Conservation (phyloP, 2,888 invertebrate species). For the Brachyptera risi region DNA sequence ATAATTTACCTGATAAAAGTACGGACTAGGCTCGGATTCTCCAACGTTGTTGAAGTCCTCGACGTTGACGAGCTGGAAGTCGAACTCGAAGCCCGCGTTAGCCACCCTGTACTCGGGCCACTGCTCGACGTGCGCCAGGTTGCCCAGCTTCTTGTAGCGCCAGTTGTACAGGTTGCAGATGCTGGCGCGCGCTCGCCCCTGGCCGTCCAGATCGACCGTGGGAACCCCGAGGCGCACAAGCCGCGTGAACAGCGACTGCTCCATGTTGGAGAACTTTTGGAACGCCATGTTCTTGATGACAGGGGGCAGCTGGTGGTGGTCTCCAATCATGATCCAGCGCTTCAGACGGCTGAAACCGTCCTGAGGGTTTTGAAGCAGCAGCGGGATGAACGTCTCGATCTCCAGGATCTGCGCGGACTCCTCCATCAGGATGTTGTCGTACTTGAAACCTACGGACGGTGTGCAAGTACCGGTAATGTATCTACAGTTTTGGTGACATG, state of each 20-base stretch:
- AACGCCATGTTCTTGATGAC: constrained; percentile 99
- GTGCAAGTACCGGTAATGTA: no score
- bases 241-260: constrained; percentile 95
- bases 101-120: constrained; percentile 82
- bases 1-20: constrained; percentile 84
- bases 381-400: constrained; percentile 98
- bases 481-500: no score
- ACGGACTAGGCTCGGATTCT: constrained; percentile 96
- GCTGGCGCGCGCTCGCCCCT: constrained; percentile 90
- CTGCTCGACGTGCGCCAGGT: constrained; percentile 81
- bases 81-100: constrained; percentile 88
- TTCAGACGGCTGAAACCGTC: constrained; percentile 94
- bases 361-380: constrained; percentile 96
- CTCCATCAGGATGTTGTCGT: constrained; percentile 99
- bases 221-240: constrained; percentile 95
- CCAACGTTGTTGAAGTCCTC: constrained; percentile 95
- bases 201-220: constrained; percentile 94
- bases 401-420: constrained; percentile 98
- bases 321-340: constrained; percentile 99
- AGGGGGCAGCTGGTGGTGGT: constrained; percentile 97
- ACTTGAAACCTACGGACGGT: constrained; percentile 70
- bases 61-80: constrained; percentile 95
- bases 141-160: constrained; percentile 94
- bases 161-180: constrained; percentile 94
- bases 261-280: constrained; percentile 99